Conservation (phyloP, 2,113 vertebrate species). For the Tauraco erythrolophus region DNA sequence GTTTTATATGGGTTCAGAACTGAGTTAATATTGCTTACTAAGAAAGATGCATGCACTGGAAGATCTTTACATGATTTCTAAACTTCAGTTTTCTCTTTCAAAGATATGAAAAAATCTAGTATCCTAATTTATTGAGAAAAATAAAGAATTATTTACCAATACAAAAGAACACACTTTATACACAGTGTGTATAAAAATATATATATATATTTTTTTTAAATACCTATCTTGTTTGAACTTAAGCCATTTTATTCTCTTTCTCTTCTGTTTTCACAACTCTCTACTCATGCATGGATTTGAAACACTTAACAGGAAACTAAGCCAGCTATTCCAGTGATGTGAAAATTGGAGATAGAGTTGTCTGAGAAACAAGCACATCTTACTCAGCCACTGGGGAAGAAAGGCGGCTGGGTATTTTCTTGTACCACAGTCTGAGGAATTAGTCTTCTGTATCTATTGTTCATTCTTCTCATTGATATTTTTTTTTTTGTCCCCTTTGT, state of each 20-base stretch:
- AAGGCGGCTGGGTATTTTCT: neutral
- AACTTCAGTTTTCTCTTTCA: neutral
- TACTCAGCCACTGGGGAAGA: neutral
- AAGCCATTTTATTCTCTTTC: neutral
- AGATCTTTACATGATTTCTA: neutral
- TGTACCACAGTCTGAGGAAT: neutral
- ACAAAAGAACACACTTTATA: neutral
- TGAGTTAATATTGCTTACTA: neutral
- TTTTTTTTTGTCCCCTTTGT: neutral
- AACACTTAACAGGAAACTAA: neutral
- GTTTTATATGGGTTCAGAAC: slow-evolving; percentile 12
- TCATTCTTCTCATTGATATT: neutral
- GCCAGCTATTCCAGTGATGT: neutral
- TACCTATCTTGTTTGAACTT: neutral
- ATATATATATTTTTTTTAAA: too few species aligned
- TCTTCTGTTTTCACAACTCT: neutral
- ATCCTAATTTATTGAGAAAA: neutral
- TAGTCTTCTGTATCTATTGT: neutral
- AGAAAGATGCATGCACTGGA: neutral
- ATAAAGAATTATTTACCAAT: neutral
- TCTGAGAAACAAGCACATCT: neutral
- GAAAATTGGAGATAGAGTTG: neutral
- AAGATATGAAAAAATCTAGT: neutral
- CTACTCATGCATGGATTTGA: neutral
- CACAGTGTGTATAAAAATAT: too few species aligned